Evolutionary conservation across 2,113 vertebrate species (phyloP).

Genomic region (Orthochromis indermauri): DNA sequence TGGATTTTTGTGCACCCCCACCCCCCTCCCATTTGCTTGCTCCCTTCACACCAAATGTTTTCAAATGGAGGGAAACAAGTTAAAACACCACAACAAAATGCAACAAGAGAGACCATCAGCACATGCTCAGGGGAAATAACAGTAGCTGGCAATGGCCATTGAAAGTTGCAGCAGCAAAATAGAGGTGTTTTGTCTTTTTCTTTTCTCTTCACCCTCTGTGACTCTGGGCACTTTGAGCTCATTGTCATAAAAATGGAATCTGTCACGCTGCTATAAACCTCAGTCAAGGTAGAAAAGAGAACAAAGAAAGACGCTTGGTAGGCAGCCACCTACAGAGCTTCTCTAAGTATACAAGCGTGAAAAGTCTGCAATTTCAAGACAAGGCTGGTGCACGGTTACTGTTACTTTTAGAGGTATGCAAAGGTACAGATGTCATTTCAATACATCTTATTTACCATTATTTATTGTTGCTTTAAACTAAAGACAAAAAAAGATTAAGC

Average conservation of each 20-base stretch:
- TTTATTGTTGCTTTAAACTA: background rate
- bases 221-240: constrained; percentile 42
- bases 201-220: constrained; percentile 11
- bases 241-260: constrained; percentile 64
- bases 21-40: background rate
- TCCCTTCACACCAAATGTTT: constrained; percentile 38
- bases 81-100: constrained; percentile 53
- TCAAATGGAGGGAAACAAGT: constrained; percentile 57
- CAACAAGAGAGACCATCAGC: constrained; percentile 44
- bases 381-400: background rate
- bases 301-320: constrained; percentile 20
- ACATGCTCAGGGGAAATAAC: constrained; percentile 67
- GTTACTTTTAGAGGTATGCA: background rate
- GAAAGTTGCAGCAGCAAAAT: constrained; percentile 50
- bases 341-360: background rate
- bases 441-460: background rate
- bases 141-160: constrained; percentile 30
- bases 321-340: constrained; percentile 26
- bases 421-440: background rate
- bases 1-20: background rate
- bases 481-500: background rate
- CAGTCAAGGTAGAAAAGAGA: constrained; percentile 35
- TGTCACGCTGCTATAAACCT: constrained; percentile 30
- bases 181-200: constrained; percentile 50
- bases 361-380: constrained; percentile 27